Percentiles rank a stretch among this genome's conserved stretches.
phyloP scores from a whole-genome alignment of 2,113 vertebrate genomes.

The Acinonyx jubatus region DNA sequence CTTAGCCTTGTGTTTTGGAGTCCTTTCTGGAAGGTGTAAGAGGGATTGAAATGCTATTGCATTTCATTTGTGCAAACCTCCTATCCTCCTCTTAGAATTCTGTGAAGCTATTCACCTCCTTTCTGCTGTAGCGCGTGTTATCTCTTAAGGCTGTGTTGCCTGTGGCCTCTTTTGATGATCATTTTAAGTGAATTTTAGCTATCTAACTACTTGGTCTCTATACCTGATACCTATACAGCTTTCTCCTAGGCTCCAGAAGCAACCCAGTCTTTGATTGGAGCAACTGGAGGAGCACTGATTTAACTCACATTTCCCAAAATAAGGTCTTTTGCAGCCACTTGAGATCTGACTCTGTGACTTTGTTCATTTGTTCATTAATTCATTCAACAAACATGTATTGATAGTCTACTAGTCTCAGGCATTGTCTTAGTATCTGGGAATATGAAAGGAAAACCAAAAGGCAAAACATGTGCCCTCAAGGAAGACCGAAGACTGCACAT shows the following conservation, averaged over 20 bases:
- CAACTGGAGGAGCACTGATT: not conserved
- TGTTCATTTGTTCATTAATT: not conserved
- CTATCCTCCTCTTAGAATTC: not conserved
- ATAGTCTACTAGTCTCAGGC: not conserved
- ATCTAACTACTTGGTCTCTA: not conserved
- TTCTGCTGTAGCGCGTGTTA: not conserved
- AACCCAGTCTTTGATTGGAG: not conserved
- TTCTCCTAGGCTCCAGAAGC: not conserved
- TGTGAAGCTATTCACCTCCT: not conserved
- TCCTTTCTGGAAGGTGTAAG: not conserved
- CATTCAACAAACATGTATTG: not conserved
- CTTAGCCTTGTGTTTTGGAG: not conserved
- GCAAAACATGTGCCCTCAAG: not conserved
- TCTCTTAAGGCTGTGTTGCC: not conserved
- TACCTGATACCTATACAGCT: not conserved
- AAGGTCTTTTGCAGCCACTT: not conserved
- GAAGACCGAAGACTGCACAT: not conserved
- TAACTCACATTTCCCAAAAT: not conserved
- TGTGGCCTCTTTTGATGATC: not conserved
- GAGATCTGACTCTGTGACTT: not conserved
- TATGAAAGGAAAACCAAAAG: not conserved
- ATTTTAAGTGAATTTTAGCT: not conserved
- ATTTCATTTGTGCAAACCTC: not conserved
- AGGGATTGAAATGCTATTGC: not conserved
- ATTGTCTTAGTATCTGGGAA: not conserved